Conservation (phyloP, 1,140 invertebrate species). For the Bombus soroeensis region DNA sequence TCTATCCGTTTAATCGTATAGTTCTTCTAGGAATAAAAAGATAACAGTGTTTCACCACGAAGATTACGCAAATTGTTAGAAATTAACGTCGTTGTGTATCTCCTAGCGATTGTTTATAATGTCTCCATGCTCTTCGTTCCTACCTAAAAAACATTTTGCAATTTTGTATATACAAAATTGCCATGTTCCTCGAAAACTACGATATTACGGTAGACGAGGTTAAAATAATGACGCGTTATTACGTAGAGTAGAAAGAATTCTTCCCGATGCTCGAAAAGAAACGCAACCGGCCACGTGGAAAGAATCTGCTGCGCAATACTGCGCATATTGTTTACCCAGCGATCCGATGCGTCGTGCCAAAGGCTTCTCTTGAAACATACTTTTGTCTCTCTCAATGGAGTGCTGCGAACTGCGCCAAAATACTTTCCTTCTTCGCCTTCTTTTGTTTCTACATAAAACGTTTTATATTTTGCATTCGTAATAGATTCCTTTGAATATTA, state of each 20-base stretch:
- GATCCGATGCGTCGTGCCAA: slow-evolving; percentile 1
- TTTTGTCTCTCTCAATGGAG: neutral
- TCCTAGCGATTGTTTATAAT: neutral
- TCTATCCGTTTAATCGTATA: neutral
- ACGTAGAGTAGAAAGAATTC: slow-evolving; percentile 1
- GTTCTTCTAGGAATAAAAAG: neutral
- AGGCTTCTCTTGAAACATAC: slow-evolving; percentile 11
- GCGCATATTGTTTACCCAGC: slow-evolving; percentile 28
- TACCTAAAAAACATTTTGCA: neutral
- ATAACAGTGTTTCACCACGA: too few relatives aligned
- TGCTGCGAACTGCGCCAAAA: too few relatives aligned
- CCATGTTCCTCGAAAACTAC: neutral
- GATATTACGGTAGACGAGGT: neutral
- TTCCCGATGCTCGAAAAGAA: neutral
- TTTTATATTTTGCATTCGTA: neutral
- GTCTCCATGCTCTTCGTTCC: neutral
- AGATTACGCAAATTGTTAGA: neutral
- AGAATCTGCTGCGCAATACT: slow-evolving; percentile 29
- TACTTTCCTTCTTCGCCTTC: neutral
- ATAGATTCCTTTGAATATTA: neutral
- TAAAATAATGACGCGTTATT: slow-evolving; percentile 39
- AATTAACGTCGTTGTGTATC: neutral
- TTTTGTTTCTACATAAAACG: neutral
- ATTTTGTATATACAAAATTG: neutral
- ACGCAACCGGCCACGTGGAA: neutral